Evolutionary conservation across 2,797 vertebrate species (phyloP), one percentile per base, ranked within the genome.

Genomic region (Sebastes hubbsi): DNA sequence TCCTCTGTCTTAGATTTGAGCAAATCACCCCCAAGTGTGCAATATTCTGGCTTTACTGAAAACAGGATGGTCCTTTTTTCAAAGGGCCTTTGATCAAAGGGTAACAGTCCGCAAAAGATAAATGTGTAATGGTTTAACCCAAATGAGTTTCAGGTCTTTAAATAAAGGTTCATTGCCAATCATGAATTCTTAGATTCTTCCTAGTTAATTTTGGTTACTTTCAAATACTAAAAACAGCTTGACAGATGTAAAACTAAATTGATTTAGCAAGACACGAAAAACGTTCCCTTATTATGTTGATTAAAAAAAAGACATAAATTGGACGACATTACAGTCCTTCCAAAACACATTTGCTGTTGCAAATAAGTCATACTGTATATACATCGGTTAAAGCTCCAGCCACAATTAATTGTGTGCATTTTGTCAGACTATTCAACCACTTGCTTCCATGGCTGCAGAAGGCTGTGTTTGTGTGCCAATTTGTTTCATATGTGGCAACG

Each of bases 1-100:
- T 27, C 72, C 71, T 75, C 52, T 32, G 60, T 52, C 72, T 76
- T 29, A 66, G 71, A 36, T 76, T 18, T 68, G 61, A 61, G 69
- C 24, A 75, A 80, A 88, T 67, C 71, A 78, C 42, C 60, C 77
- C 84, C 68, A 2, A 78, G 61, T 72, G 84, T 18, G 71, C 54
- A 54, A 38, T 82, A 42, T 20, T 36, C 27, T 10, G 65, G 22
- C 54, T 63, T 24, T 7, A 61, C 55, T 52, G 72, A 55, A 68
- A 76, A 68, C 68, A 76, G 49, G 52, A 66, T 25, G 58, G 8
- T 46, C 8, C 29, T 55, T 59, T 72, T 46, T 46, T 65, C 27
- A 67, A 54, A 32, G 13, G 42, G 64, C 54, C 61, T 60, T 49
- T 60, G 61, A 66, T 82, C 54, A 16, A 42, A 75, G 36, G 14